Base-by-base conservation (phyloP, 2,888 invertebrate species). In the Merodon equestris region DNA sequence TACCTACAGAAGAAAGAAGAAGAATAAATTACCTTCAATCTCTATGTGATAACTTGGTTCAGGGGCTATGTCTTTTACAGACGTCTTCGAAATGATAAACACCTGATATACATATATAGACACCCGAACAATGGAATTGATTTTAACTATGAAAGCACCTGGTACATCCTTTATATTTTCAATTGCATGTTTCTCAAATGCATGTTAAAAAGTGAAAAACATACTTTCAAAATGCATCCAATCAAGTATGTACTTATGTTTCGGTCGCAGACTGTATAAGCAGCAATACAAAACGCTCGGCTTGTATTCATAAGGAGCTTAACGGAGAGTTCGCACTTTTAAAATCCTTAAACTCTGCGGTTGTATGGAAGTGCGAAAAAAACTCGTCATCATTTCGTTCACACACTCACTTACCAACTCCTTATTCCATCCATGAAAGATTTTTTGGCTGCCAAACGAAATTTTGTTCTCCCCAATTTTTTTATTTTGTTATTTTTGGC, bases 301-400 rank as follows among this genome's bases (percentile, higher is more conserved):
- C n/a, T 40, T 36, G 3, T 40, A 34, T 5, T 34, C 50, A 19
- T 53, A 19, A 51, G 48, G 36, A 73, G 71, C 54, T 57, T 50
- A 63, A 42, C 53, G 18, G 58, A 57, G 57, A 53, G 54, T 57
- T 68, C 44, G 19, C 44, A 44, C 58, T 50, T 36, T 70, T 58
- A 48, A 64, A 47, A 38, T 9, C 53, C 34, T 57, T 53, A 53
- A 64, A 58, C 57, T 58, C 10, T 58, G 64, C 15, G 68, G 60
- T 63, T 27, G 53, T 66, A 27, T 64, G 74, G 70, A 81, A 71
- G 81, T 74, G 74, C 61, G 71, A 74, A 66, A 81, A 82, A 76
- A 82, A 82, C 76, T 73, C 76, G 74, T 71, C 71, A 81, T 81
- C 82, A 76, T 67, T 79, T 71, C 68, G 60, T 64, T 2, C n/a